Conservation (phyloP, 2,888 invertebrate species). For the Nomada ruficornis region DNA sequence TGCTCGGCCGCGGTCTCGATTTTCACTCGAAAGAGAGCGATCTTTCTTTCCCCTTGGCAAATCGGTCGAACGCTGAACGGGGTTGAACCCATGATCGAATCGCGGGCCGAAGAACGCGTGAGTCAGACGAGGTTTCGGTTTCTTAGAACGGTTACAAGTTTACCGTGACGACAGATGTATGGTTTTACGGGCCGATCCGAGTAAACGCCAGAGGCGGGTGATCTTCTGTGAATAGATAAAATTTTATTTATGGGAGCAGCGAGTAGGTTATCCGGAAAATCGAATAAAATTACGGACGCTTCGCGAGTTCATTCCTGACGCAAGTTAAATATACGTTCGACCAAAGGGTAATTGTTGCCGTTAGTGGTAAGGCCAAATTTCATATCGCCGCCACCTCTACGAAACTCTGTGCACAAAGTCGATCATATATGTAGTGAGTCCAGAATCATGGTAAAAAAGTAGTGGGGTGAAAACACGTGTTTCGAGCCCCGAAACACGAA, state of each 20-base stretch:
- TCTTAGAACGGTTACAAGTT: not conserved
- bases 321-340: not conserved
- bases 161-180: not conserved
- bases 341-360: not conserved
- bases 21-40: not conserved
- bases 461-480: too few species aligned
- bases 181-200: not conserved
- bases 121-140: conserved; percentile 10
- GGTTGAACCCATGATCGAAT: not conserved
- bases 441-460: too few species aligned
- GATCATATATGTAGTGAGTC: too few species aligned
- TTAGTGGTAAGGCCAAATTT: too few species aligned
- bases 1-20: not conserved
- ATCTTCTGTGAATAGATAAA: not conserved
- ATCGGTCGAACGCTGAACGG: not conserved
- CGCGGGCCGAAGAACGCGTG: not conserved
- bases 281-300: too few species aligned
- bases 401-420: too few species aligned
- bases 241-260: not conserved
- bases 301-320: too few species aligned
- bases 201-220: not conserved
- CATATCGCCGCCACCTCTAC: too few species aligned
- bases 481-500: too few species aligned
- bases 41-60: not conserved
- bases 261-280: too few species aligned